Percentiles rank a stretch among this genome's conserved stretches.
These are phyloP conservation scores for Sebastiscus tertius DNA, from an alignment of 2,797 vertebrate species.

Conservation along the genomic window DNA sequence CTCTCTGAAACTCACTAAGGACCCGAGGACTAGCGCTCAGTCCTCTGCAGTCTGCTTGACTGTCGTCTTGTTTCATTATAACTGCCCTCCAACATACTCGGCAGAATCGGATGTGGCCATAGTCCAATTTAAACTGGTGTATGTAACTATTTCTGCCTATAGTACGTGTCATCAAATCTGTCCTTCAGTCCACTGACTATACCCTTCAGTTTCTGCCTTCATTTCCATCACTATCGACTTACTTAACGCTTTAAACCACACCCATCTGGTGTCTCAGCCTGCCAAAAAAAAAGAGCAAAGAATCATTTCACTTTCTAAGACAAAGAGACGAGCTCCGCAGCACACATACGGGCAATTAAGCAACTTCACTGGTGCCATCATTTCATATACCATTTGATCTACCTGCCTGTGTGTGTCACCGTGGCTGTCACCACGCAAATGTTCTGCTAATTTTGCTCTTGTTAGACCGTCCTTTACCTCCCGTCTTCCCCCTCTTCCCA, in stretches of 20 bases:
- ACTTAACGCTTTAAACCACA: conserved; percentile 1
- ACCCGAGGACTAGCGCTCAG: conserved; percentile 28
- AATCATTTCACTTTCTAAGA: conserved; percentile 14
- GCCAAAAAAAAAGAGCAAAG: conserved; percentile 4
- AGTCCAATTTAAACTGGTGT: neutral
- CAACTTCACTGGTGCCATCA: conserved; percentile 12
- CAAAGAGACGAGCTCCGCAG: conserved; percentile 16
- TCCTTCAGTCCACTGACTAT: neutral
- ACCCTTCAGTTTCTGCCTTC: neutral
- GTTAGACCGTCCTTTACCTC: conserved; percentile 36
- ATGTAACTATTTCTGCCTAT: neutral
- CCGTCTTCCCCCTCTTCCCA: conserved; percentile 10
- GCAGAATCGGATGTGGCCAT: neutral
- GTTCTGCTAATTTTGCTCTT: conserved; percentile 28
- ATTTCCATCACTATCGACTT: neutral
- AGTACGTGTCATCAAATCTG: conserved; percentile 3
- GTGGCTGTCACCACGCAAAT: conserved; percentile 23
- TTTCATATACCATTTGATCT: conserved; percentile 34
- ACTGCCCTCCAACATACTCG: conserved; percentile 9
- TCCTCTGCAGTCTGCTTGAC: conserved; percentile 23
- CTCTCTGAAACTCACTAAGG: conserved; percentile 45
- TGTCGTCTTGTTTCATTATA: conserved; percentile 28
- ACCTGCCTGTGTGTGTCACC: conserved; percentile 26
- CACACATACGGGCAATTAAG: conserved; percentile 29
- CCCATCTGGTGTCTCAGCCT: conserved; percentile 12